Base-by-base conservation (phyloP, 92 coral and sea anemone species). In the Actinernus sp. region DNA sequence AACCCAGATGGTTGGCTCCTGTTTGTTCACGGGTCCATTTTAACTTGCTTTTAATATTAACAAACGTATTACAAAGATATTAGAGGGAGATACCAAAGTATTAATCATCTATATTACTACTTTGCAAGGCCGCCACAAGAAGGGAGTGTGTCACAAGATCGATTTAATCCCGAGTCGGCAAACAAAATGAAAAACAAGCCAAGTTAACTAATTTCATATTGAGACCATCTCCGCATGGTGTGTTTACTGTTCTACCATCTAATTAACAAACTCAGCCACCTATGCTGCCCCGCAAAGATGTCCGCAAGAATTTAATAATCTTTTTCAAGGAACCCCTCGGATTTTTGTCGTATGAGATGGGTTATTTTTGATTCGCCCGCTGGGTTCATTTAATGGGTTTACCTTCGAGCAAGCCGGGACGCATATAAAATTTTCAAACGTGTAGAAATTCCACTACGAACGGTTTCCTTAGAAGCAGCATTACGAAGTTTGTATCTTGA, bases 271-370 rank as follows among this genome's bases (percentile, higher is more conserved):
- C 39, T 61, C 49, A 32, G 73, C 85, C 31, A 63, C 36, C 34
- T 52, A 61, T 64, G 54, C 49, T 56, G 78, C 58, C 78, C 78
- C 58, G 78, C 78, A 24, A 70, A 30, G 84, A 60, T 46, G 30
- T 61, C 33, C 69, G 19, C 63, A 68, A 68, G 68, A 63, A 68
- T 61, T 76, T 76, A 84, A 84, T 84, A 71, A 84, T 62, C 38
- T 56, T 27, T 31, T 21, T 37, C 32, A 48, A 12, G 85, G 79
- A 84, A 63, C 90, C 90, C 90, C 66, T 63, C 58, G 54, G 90
- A 20, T 70, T 81, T 63, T 63, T 68, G 71, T 61, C 68, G 70
- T 83, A 60, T 69, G 66, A 44, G 54, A 52, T 19, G 36, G 58
- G 63, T 29, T 69, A 64, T 78, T 40, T 60, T 62, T 29, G 43